Conservation (phyloP, 2,113 vertebrate genomes). For the Probosciger aterrimus region DNA sequence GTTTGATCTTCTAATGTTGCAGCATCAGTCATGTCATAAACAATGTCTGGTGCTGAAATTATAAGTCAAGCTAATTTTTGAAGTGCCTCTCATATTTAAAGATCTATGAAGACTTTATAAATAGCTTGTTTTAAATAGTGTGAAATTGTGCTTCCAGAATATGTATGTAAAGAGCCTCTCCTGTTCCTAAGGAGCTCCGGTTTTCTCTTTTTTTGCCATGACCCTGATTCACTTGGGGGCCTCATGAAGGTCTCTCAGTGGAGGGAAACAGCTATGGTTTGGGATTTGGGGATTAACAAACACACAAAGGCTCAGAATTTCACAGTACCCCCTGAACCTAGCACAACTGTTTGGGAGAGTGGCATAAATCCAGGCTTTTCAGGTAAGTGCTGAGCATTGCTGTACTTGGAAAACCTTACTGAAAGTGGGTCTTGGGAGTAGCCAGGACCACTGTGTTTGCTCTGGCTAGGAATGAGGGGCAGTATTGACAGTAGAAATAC, state of each 20-base stretch:
- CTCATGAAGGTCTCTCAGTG: not conserved
- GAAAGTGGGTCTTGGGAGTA: not conserved
- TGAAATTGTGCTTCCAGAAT: not conserved
- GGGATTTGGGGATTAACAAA: not conserved
- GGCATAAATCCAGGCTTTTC: not conserved
- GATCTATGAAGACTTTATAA: constrained; percentile 33
- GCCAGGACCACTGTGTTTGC: not conserved
- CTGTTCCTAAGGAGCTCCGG: not conserved
- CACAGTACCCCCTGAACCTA: not conserved
- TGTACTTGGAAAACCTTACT: not conserved
- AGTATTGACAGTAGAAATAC: not conserved
- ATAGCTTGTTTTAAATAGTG: constrained; percentile 37
- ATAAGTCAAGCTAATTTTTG: constrained; percentile 1
- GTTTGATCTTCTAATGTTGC: not conserved
- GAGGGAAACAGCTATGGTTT: not conserved
- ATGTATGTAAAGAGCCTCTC: not conserved
- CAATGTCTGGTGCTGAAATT: not conserved
- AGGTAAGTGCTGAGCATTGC: not conserved
- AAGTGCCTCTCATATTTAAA: constrained; percentile 15
- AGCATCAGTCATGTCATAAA: not conserved
- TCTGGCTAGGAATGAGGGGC: not conserved
- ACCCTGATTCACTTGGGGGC: not conserved
- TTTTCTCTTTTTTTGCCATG: constrained; percentile 22
- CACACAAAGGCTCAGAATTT: not conserved
- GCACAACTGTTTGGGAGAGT: not conserved